Evolutionary conservation across 1,140 invertebrate species (phyloP).

Genomic region (Araneus ventricosus): DNA sequence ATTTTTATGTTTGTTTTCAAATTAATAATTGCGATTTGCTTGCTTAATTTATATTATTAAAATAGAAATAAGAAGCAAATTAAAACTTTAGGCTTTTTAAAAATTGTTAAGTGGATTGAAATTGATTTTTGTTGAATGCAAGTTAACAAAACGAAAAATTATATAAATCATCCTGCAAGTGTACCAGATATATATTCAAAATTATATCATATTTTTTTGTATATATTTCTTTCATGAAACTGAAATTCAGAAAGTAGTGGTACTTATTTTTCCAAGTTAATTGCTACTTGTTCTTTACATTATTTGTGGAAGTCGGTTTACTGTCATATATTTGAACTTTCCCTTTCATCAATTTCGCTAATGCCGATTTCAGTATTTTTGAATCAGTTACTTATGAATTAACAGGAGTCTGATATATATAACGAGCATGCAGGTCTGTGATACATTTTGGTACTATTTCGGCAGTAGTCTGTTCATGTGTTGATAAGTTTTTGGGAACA

Average conservation of each 20-base stretch:
- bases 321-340: not conserved
- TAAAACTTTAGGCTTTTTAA: no score
- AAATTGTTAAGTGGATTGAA: no score
- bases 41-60: no score
- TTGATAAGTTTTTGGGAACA: not conserved
- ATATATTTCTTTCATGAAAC: not conserved
- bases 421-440: slow-evolving; percentile 28
- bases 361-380: slow-evolving; percentile 14
- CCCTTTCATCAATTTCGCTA: not conserved
- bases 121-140: no score
- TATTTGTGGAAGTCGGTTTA: not conserved
- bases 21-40: no score
- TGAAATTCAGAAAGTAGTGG: not conserved
- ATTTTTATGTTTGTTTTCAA: no score
- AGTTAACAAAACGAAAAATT: no score
- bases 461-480: slow-evolving; percentile 21
- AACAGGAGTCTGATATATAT: not conserved
- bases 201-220: not conserved
- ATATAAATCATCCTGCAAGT: no score
- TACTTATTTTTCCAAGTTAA: not conserved
- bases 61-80: no score
- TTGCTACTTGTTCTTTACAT: not conserved
- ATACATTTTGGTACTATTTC: slow-evolving; percentile 63
- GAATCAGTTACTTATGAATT: not conserved
- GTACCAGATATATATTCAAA: not conserved